phyloP scores from a whole-genome alignment of 35 echinoderm and acorn worm genomes.

The Ophioderma brevispina region DNA sequence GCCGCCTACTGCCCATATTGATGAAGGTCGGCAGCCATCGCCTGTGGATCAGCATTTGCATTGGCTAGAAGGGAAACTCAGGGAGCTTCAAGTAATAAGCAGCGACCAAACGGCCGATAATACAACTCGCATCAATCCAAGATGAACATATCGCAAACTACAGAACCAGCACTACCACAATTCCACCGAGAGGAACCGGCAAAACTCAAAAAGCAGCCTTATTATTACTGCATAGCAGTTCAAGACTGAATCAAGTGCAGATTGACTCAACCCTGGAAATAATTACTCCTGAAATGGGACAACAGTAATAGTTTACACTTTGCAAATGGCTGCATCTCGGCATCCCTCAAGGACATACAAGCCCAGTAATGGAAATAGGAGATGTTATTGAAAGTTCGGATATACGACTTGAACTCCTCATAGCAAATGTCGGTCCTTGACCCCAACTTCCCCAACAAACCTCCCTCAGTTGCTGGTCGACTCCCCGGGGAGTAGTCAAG shows the following conservation, averaged over 20 bases:
- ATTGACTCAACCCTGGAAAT: background rate
- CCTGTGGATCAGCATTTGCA: background rate
- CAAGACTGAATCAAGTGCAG: background rate
- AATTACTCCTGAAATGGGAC: background rate
- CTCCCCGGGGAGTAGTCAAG: background rate
- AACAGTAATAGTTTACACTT: background rate
- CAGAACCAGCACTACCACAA: background rate
- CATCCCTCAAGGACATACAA: too few relatives aligned
- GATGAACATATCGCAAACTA: background rate
- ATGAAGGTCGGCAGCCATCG: background rate
- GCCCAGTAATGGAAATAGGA: too few relatives aligned
- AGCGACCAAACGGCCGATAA: background rate
- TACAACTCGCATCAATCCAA: background rate
- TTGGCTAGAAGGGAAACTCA: constrained; percentile 9
- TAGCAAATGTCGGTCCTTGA: background rate
- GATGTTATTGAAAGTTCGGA: background rate
- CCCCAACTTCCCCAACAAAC: background rate
- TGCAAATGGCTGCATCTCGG: background rate
- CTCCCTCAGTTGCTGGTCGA: background rate
- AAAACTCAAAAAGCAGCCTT: background rate
- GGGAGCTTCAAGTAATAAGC: background rate
- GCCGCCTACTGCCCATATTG: background rate
- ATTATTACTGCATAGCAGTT: background rate
- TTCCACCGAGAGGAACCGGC: background rate
- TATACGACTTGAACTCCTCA: background rate